phyloP scores from a whole-genome alignment of 2,797 vertebrate genomes.

The Furcifer pardalis region DNA sequence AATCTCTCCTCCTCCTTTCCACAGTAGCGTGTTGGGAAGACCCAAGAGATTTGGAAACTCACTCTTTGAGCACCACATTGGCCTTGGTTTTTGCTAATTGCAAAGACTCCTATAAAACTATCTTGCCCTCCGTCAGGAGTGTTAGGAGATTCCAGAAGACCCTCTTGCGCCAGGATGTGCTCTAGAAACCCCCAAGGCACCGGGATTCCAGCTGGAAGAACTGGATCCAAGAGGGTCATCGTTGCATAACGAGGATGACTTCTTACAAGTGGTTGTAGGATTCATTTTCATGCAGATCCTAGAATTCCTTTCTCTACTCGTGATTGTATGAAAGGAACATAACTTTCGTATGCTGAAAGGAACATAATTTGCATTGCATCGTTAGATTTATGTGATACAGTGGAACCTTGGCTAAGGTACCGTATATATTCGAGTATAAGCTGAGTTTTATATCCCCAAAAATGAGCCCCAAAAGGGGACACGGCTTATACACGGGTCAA shows the following conservation, averaged over 20 bases:
- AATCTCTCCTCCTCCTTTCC: slow-evolving; percentile 41
- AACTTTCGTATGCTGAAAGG: too few species aligned
- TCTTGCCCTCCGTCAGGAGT: slow-evolving; percentile 53
- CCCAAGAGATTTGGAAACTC: slow-evolving; percentile 74
- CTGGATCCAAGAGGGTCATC: background rate
- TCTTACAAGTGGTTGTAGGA: background rate
- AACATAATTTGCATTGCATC: too few species aligned
- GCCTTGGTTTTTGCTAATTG: slow-evolving; percentile 59
- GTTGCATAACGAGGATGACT: background rate
- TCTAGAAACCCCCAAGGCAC: background rate
- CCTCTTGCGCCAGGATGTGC: background rate
- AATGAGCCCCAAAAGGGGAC: too few species aligned
- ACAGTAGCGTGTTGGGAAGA: slow-evolving; percentile 77
- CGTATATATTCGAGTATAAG: too few species aligned
- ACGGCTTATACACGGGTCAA: too few species aligned
- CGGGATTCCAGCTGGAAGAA: background rate
- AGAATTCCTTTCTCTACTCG: too few species aligned
- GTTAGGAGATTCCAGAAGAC: slow-evolving; percentile 4
- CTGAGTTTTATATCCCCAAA: too few species aligned
- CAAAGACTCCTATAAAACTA: slow-evolving; percentile 51
- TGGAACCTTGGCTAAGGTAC: too few species aligned
- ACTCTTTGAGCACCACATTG: slow-evolving; percentile 65
- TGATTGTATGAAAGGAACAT: background rate
- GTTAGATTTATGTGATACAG: too few species aligned
- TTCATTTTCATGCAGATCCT: background rate